A percentile compares a stretch with the other conserved stretches of the same genome.
These are phyloP conservation scores for Thalpophila matura DNA, from an alignment of 2,888 invertebrate species.

Conservation along the genomic window DNA sequence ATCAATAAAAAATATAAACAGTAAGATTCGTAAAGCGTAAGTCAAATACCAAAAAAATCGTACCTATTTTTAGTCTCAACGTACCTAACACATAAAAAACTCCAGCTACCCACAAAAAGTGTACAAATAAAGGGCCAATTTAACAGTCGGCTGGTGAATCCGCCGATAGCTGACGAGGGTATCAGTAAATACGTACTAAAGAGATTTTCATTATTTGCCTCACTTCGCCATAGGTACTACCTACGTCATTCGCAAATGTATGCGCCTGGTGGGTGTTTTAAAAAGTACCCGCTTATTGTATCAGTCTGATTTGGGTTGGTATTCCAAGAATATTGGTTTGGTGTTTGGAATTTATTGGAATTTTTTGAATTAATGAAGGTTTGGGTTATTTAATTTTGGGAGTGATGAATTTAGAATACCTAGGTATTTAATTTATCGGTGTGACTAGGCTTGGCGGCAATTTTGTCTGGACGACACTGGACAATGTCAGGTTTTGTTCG, in stretches of 20 bases:
- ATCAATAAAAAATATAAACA: neutral
- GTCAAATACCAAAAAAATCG: conserved; percentile 37
- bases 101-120: conserved; percentile 49
- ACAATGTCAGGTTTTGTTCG: too few relatives aligned
- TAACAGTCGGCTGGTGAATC: conserved; percentile 56
- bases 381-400: conserved; percentile 19
- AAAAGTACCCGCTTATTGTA: conserved; percentile 38
- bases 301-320: conserved; percentile 39
- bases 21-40: conserved; percentile 23
- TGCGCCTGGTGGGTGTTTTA: conserved; percentile 39
- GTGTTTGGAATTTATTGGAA: neutral
- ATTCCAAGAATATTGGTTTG: conserved; percentile 22
- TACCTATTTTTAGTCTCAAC: neutral
- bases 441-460: too few relatives aligned
- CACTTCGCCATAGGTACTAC: conserved; percentile 30
- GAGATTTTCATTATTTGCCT: conserved; percentile 61
- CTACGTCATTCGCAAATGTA: conserved; percentile 47
- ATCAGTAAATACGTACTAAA: conserved; percentile 55
- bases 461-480: too few relatives aligned
- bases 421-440: too few relatives aligned
- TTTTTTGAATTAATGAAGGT: conserved; percentile 21
- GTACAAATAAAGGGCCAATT: conserved; percentile 57
- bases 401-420: neutral
- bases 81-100: conserved; percentile 14
- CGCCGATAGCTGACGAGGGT: conserved; percentile 58